A percentile compares a stretch with the other conserved stretches of the same genome.
Conservation (phyloP, 2,113 vertebrate species). For the Collichthys lucidus region DNA sequence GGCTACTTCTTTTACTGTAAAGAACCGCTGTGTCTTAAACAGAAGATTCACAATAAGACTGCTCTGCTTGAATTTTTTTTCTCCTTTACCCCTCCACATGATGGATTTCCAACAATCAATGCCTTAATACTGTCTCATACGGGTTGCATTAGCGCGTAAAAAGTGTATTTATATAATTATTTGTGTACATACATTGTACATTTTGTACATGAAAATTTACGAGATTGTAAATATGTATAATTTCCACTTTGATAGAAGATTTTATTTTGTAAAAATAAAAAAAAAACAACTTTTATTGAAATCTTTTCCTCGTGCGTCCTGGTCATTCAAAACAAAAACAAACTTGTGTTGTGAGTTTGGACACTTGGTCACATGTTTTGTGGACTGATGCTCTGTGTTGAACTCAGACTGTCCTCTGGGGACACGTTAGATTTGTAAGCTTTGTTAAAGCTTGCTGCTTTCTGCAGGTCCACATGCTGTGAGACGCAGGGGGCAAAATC, state of each 20-base stretch:
- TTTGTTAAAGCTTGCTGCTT: neutral
- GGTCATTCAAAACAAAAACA: slow-evolving; percentile 48
- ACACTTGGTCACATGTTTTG: neutral
- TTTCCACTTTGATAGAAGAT: slow-evolving; percentile 89
- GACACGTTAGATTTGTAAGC: neutral
- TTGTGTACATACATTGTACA: slow-evolving; percentile 87
- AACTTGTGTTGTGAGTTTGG: neutral
- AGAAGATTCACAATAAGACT: slow-evolving; percentile 35
- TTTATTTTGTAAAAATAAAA: slow-evolving; percentile 98
- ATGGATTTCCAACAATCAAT: slow-evolving; percentile 39
- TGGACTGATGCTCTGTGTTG: neutral
- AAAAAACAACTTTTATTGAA: slow-evolving; percentile 87
- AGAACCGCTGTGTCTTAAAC: slow-evolving; percentile 73
- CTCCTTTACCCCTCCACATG: slow-evolving; percentile 6
- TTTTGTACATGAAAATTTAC: slow-evolving; percentile 92
- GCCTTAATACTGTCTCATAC: slow-evolving; percentile 88
- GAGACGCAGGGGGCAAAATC: slow-evolving; percentile 81
- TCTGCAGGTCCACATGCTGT: slow-evolving; percentile 8
- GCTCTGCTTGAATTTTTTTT: slow-evolving; percentile 18
- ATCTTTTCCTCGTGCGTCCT: slow-evolving; percentile 24
- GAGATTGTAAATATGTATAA: slow-evolving; percentile 94
- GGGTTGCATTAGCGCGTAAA: slow-evolving; percentile 83
- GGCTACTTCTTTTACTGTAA: slow-evolving; percentile 33
- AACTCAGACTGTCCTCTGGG: neutral
- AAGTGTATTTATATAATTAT: slow-evolving; percentile 98